A percentile compares a stretch with the other conserved stretches of the same genome.
Conservation (phyloP, 2,797 vertebrate genomes). For the Meda fulgida region DNA sequence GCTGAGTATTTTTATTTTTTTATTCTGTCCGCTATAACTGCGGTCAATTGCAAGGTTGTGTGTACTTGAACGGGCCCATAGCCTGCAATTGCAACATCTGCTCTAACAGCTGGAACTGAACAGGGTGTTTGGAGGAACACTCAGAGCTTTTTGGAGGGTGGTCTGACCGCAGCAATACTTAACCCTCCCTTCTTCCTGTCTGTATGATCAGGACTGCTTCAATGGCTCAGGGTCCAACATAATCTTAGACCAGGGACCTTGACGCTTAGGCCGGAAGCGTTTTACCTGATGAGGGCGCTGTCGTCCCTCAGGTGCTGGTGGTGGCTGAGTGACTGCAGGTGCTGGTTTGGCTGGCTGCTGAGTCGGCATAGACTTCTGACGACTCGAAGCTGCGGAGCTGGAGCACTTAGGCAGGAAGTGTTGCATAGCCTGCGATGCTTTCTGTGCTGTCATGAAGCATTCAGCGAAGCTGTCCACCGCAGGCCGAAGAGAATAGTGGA, state of each 20-base stretch:
- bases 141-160: too few species aligned
- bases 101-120: not conserved
- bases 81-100: not conserved
- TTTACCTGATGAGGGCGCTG: not conserved
- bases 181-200: too few species aligned
- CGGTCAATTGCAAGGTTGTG: not conserved
- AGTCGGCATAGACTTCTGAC: not conserved
- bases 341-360: not conserved
- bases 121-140: not conserved
- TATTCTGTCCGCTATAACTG: not conserved
- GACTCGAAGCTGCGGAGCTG: not conserved
- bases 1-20: not conserved
- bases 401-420: not conserved
- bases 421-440: not conserved
- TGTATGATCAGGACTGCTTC: too few species aligned
- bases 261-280: not conserved
- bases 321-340: too few species aligned
- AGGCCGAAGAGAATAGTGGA: not conserved
- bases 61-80: not conserved
- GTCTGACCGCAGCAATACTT: too few species aligned
- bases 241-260: not conserved
- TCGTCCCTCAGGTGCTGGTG: too few species aligned
- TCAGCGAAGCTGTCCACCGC: not conserved
- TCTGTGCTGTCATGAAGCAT: fast-evolving
- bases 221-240: too few species aligned